Evolutionary conservation across 2,888 invertebrate species (phyloP).

Genomic region (Hymenopus coronatus): DNA sequence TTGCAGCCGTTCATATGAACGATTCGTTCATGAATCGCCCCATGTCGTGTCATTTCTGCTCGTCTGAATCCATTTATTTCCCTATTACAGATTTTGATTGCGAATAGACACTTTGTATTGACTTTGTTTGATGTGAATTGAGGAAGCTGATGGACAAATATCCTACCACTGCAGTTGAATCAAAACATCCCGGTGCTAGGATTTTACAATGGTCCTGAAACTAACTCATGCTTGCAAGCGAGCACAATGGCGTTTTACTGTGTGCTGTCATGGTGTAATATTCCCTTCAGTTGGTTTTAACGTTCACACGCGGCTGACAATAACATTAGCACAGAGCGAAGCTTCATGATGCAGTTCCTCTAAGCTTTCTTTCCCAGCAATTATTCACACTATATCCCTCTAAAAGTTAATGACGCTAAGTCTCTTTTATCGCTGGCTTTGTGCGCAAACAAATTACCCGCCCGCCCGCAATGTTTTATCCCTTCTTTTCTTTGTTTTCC

Average conservation of each 20-base stretch:
- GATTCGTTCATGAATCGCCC: too few relatives aligned
- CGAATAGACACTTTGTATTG: too few relatives aligned
- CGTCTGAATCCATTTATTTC: too few relatives aligned
- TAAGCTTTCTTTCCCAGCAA: not conserved
- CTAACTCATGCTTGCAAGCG: not conserved
- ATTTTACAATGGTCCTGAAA: not conserved
- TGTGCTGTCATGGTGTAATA: not conserved
- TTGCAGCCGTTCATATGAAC: too few relatives aligned
- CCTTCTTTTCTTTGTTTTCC: not conserved
- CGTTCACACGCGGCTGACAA: not conserved
- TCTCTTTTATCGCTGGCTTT: not conserved
- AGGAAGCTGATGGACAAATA: too few relatives aligned
- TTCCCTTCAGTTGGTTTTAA: not conserved
- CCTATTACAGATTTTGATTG: too few relatives aligned
- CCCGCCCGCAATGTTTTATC: not conserved
- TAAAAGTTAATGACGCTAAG: not conserved
- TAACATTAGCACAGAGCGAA: not conserved
- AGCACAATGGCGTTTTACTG: not conserved
- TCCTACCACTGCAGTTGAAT: too few relatives aligned
- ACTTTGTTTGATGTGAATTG: too few relatives aligned
- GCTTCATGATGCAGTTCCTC: not conserved
- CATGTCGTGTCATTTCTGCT: too few relatives aligned
- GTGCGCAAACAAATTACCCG: not conserved
- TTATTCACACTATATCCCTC: not conserved
- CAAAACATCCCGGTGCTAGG: too few relatives aligned